These are phyloP conservation scores for Macrochelys suwanniensis DNA, from an alignment of 2,797 vertebrate genomes.

Conservation along the genomic window DNA sequence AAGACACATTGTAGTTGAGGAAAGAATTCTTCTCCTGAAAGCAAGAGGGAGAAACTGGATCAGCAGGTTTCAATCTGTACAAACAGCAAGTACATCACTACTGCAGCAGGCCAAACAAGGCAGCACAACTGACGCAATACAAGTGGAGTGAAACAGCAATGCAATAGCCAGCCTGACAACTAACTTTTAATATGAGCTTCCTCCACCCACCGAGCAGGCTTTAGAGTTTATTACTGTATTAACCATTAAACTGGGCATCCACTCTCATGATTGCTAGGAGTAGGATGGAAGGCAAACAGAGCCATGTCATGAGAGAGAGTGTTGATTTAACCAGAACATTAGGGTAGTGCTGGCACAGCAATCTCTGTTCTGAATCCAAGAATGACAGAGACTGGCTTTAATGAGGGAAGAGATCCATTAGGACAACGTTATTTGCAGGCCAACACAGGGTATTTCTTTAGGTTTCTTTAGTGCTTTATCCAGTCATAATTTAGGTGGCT, in stretches of 20 bases:
- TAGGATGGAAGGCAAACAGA: neutral
- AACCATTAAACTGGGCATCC: neutral
- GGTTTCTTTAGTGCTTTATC: neutral
- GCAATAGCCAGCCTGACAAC: slow-evolving; percentile 20
- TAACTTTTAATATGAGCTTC: neutral
- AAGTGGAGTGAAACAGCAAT: neutral
- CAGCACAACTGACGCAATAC: neutral
- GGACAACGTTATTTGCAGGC: neutral
- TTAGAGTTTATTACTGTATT: neutral
- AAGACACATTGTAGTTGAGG: slow-evolving; percentile 97
- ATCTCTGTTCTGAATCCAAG: neutral
- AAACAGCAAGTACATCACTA: neutral
- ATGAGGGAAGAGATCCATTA: neutral
- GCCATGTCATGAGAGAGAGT: neutral
- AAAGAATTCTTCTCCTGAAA: slow-evolving; percentile 97
- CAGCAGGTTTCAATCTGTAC: neutral
- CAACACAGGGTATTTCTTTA: neutral
- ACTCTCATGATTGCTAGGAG: neutral
- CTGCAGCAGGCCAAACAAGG: neutral
- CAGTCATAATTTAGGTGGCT: neutral
- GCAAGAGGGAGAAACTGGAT: neutral
- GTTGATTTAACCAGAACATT: neutral
- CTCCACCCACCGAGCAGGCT: neutral
- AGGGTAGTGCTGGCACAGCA: neutral
- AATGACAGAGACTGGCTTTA: too few species aligned